Conservation (phyloP, 2,888 invertebrate species). For the Hoplodrina blanda region DNA sequence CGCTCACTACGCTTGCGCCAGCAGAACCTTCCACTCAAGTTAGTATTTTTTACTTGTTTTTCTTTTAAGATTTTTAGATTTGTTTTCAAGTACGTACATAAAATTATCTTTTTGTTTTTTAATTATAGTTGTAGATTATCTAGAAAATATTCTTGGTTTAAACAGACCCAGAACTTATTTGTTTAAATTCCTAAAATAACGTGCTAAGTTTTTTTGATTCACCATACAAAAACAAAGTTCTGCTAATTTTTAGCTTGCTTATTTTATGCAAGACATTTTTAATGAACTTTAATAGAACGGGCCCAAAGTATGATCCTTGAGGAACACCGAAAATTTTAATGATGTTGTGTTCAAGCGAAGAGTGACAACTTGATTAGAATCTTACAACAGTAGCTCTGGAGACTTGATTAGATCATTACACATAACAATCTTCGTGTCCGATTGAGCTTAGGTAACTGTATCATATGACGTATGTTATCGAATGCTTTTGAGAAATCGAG, state of each 20-base stretch:
- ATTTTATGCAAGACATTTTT: not conserved
- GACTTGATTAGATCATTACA: not conserved
- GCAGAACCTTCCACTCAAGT: slow-evolving; percentile 76
- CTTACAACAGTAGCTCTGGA: slow-evolving; percentile 1
- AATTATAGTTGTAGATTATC: not conserved
- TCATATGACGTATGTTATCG: slow-evolving; percentile 1
- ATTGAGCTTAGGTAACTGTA: slow-evolving; percentile 1
- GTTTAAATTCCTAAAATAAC: too few species aligned
- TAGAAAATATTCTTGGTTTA: not conserved
- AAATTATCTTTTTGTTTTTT: not conserved
- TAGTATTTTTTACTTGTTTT: slow-evolving; percentile 25
- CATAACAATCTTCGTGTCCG: not conserved
- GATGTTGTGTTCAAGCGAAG: slow-evolving; percentile 12
- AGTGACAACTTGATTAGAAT: slow-evolving; percentile 7
- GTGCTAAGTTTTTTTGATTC: not conserved
- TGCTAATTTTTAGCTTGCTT: not conserved
- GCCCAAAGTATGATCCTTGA: not conserved
- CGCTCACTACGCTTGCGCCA: slow-evolving; percentile 83
- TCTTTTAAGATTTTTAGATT: not conserved
- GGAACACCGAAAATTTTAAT: slow-evolving; percentile 7
- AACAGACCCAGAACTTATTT: too few species aligned
- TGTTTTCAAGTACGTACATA: not conserved
- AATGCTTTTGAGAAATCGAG: slow-evolving; percentile 8
- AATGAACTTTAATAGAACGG: not conserved
- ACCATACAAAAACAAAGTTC: not conserved